Conservation (phyloP, 2,113 vertebrate species). For the Uria aalge region DNA sequence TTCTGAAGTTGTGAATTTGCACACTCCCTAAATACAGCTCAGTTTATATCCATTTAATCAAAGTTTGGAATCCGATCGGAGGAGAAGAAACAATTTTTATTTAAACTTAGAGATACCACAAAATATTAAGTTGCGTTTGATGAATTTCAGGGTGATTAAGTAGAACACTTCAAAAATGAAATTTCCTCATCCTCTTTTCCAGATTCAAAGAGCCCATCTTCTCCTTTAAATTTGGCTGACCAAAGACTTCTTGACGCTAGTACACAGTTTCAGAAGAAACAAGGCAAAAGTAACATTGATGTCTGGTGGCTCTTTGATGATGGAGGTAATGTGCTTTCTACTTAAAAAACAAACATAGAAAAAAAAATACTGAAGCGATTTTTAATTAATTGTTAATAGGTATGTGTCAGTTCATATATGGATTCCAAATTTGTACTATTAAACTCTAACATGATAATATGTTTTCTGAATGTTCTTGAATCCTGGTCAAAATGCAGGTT, state of each 20-base stretch:
- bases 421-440: not conserved
- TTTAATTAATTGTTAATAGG: not conserved
- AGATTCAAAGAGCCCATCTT: constrained; percentile 83
- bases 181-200: not conserved
- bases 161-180: not conserved
- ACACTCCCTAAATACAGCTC: not conserved
- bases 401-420: not conserved
- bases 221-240: constrained; percentile 85
- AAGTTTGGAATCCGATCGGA: not conserved
- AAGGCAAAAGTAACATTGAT: constrained; percentile 95
- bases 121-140: not conserved
- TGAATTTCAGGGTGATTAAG: not conserved
- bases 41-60: not conserved
- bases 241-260: constrained; percentile 94
- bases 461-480: not conserved
- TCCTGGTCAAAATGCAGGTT: constrained; percentile 71
- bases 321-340: constrained; percentile 80
- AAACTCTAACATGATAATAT: not conserved
- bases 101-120: not conserved
- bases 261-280: constrained; percentile 92
- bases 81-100: not conserved
- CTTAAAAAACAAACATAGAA: not conserved
- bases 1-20: not conserved
- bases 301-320: constrained; percentile 99
- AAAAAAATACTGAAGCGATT: not conserved